A percentile compares a stretch with the other conserved stretches of the same genome.
Evolutionary conservation across 2,797 vertebrate genomes (phyloP).

Genomic region (Cuculus canorus): DNA sequence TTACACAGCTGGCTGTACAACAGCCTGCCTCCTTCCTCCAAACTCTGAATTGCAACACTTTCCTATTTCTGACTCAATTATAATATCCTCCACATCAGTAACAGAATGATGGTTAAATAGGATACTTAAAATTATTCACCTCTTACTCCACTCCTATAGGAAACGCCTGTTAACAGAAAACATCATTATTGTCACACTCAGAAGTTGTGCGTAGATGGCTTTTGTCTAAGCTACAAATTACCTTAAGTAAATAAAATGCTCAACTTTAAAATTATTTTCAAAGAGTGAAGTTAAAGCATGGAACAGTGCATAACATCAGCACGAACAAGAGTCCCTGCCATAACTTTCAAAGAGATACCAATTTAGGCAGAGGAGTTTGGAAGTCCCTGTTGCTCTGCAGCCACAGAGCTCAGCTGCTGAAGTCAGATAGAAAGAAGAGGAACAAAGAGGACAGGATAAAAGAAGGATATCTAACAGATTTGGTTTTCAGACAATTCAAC

Average conservation of each 20-base stretch:
- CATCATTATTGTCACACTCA: too few relatives aligned
- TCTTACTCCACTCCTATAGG: too few relatives aligned
- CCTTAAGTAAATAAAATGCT: too few relatives aligned
- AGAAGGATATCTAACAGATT: not conserved
- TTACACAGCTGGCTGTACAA: not conserved
- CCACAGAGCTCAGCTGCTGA: not conserved
- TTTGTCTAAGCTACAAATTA: too few relatives aligned
- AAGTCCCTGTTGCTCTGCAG: not conserved
- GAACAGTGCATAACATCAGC: not conserved
- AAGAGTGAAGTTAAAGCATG: not conserved
- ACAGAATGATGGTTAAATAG: too few relatives aligned
- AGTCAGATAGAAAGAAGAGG: not conserved
- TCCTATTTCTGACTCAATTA: too few relatives aligned
- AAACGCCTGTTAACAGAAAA: too few relatives aligned
- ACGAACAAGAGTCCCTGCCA: not conserved
- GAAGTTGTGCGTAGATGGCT: too few relatives aligned
- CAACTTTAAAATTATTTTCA: not conserved
- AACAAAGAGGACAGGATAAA: not conserved
- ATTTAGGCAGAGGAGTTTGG: not conserved
- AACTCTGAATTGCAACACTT: too few relatives aligned
- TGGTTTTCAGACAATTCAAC: not conserved
- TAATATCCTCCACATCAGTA: too few relatives aligned
- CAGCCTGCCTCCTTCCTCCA: too few relatives aligned
- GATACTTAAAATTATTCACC: too few relatives aligned
- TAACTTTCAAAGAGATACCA: not conserved